These are phyloP conservation scores for Macrostomum lignano DNA, from an alignment of 1,140 invertebrate species.

Conservation along the genomic window DNA sequence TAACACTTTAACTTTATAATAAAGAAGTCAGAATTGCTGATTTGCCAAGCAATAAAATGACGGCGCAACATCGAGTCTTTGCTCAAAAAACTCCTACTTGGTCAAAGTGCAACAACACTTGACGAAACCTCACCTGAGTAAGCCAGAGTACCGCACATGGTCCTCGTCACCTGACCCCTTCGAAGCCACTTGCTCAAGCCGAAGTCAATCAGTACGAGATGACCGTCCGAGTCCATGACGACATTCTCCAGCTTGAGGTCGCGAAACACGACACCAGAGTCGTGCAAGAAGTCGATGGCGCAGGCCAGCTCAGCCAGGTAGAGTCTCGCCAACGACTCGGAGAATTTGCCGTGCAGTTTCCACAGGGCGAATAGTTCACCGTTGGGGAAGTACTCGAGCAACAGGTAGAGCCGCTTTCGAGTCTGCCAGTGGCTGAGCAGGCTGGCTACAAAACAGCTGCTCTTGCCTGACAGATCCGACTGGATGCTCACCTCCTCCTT, in stretches of 20 bases:
- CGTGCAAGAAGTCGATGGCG: conserved; percentile 57
- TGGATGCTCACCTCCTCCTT: conserved; percentile 47
- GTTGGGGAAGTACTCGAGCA: conserved; percentile 46
- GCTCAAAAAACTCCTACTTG: too few species aligned
- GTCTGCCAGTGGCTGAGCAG: not conserved
- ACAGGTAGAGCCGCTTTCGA: conserved; percentile 23
- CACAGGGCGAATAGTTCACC: conserved; percentile 48
- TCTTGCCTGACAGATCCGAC: conserved; percentile 8
- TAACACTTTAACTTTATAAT: too few species aligned
- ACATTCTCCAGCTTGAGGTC: conserved; percentile 69
- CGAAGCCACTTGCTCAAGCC: conserved; percentile 66
- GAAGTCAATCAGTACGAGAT: conserved; percentile 62
- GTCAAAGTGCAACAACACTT: too few species aligned
- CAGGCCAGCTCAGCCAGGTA: conserved; percentile 49
- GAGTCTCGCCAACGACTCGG: conserved; percentile 43
- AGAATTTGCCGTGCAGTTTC: conserved; percentile 38
- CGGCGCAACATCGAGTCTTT: too few species aligned
- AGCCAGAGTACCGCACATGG: conserved; percentile 59
- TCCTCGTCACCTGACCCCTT: conserved; percentile 41
- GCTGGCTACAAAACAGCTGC: conserved; percentile 1
- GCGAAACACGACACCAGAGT: conserved; percentile 57
- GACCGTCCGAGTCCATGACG: conserved; percentile 42
- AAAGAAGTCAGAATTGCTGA: too few species aligned
- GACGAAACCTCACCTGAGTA: too few species aligned
- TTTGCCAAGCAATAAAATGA: too few species aligned